Conservation (phyloP, 2,888 invertebrate genomes). For the Apotomis turbidana region DNA sequence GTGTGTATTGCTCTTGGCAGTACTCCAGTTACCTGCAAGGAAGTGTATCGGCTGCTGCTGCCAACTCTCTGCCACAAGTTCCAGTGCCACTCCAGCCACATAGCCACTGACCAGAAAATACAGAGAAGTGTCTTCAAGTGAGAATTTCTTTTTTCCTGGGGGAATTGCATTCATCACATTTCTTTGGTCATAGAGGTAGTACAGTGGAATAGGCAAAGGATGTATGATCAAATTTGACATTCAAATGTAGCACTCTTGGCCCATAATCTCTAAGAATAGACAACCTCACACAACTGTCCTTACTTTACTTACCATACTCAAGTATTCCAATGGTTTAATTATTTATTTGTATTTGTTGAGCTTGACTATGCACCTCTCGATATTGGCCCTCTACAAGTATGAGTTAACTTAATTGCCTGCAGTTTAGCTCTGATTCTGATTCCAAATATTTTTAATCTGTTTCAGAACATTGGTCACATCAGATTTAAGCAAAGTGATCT, state of each 20-base stretch:
- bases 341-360: too few relatives aligned
- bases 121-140: constrained; percentile 73
- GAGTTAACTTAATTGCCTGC: neutral
- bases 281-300: too few relatives aligned
- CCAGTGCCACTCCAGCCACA: constrained; percentile 70
- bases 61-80: constrained; percentile 70
- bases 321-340: too few relatives aligned
- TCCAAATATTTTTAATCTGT: constrained; percentile 43
- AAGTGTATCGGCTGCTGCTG: constrained; percentile 71
- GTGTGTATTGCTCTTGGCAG: constrained; percentile 73
- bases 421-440: neutral
- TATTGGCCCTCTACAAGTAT: too few relatives aligned
- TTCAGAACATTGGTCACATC: constrained; percentile 78
- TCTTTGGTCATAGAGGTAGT: too few relatives aligned
- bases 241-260: too few relatives aligned
- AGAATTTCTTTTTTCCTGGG: constrained; percentile 36
- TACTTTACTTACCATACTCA: too few relatives aligned
- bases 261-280: too few relatives aligned
- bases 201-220: too few relatives aligned
- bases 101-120: constrained; percentile 74
- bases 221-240: too few relatives aligned
- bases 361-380: too few relatives aligned
- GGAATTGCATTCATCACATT: too few relatives aligned
- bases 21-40: constrained; percentile 71
- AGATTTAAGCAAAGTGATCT: constrained; percentile 71